phyloP scores from a whole-genome alignment of 2,113 vertebrate genomes.

The Myotis brandtii region DNA sequence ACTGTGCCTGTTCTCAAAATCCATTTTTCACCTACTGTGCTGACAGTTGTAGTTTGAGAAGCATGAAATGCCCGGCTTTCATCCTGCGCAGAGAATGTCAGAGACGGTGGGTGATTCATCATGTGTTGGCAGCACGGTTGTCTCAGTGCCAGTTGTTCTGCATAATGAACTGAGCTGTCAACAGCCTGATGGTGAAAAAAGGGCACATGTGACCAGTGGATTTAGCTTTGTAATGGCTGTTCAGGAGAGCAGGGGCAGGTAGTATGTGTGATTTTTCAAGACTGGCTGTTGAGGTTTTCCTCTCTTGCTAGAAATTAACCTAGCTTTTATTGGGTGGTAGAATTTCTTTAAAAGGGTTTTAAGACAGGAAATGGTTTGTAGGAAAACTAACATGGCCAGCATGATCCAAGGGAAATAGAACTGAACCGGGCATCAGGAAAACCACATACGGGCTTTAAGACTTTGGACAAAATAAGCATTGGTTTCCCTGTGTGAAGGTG shows the following conservation, averaged over 20 bases:
- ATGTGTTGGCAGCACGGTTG: background rate
- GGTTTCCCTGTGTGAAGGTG: background rate
- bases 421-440: background rate
- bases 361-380: background rate
- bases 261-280: background rate
- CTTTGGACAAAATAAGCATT: background rate
- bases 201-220: background rate
- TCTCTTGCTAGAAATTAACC: background rate
- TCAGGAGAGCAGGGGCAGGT: background rate
- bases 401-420: background rate
- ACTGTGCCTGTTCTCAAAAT: background rate
- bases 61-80: background rate
- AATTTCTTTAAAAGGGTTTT: background rate
- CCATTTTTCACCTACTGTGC: background rate
- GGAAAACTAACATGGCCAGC: background rate
- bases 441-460: background rate
- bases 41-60: background rate
- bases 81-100: background rate
- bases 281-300: background rate
- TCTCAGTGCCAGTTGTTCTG: background rate
- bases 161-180: background rate
- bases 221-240: background rate
- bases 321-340: background rate
- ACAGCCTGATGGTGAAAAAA: background rate
- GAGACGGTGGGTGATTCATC: background rate